Evolutionary conservation across 1,140 invertebrate species (phyloP), one percentile per base, ranked within the genome.

Genomic region (Branchinecta lynchi): DNA sequence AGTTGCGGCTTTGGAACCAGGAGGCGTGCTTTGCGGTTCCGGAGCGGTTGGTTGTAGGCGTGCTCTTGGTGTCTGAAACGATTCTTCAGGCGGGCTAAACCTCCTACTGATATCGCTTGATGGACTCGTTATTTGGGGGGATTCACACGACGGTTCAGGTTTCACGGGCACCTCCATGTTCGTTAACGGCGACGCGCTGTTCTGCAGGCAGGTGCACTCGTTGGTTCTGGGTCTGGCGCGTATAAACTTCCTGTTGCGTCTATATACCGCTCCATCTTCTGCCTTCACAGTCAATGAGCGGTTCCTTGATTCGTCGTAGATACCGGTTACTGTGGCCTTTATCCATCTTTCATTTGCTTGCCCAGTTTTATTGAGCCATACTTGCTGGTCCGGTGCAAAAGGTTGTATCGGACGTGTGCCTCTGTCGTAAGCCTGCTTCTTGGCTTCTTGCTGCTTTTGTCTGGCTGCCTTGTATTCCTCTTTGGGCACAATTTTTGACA

Each of bases 261-360:
- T 51, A 51, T 51, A 51, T 51, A 51, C 46, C 9, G 46, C 46
- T n/a, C 46, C 46, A 51, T 51, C 46, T 51, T 51, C 46, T 51
- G 46, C n/a, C 46, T 51, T 51, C n/a, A 51, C 46, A 51, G 46
- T 51, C 46, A 51, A 9, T 51, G 46, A 51, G 9, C n/a, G 46
- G 46, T 51, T 51, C 9, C 46, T 51, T 51, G 46, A 51, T 51
- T 51, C 46, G n/a, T 51, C 9, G n/a, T 51, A 51, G n/a, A 51
- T 51, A 51, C 46, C 46, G n/a, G 46, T 51, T 51, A 51, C 46
- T 51, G 46, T 51, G 9, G n/a, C 46, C 46, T 51, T 51, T 9
- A 51, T 51, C 46, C 46, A 51, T 51, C 46, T 51, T 51, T n/a
- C n/a, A 51, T 51, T 51, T 51, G 46, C 46, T 51, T 51, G 46